phyloP scores from a whole-genome alignment of 1,140 invertebrate species.

The Anastatus disparis region DNA sequence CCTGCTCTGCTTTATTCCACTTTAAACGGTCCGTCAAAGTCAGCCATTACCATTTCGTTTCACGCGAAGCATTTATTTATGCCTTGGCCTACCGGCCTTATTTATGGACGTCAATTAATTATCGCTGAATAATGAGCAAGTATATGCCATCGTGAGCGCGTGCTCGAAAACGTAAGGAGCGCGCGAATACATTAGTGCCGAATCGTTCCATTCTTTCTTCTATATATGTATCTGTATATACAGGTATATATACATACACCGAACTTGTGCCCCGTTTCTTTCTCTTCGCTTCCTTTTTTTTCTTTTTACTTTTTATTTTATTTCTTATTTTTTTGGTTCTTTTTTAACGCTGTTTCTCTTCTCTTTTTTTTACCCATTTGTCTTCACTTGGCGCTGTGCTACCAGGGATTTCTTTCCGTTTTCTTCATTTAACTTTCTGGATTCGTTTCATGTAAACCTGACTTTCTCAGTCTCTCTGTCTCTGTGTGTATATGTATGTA shows the following conservation, averaged over 20 bases:
- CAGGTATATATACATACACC: conserved; percentile 18
- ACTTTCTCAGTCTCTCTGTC: no score
- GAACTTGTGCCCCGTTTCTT: background rate
- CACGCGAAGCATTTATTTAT: conserved; percentile 66
- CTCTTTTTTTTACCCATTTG: no score
- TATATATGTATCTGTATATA: conserved; percentile 3
- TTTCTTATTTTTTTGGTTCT: no score
- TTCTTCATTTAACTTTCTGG: no score
- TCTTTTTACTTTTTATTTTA: no score
- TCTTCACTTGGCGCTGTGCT: no score
- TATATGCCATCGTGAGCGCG: conserved; percentile 50
- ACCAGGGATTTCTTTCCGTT: no score
- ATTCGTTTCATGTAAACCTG: no score
- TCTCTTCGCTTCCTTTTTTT: background rate
- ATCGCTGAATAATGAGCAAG: conserved; percentile 65
- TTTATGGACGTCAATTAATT: conserved; percentile 67
- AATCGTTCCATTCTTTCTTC: conserved; percentile 62
- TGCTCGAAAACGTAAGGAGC: background rate
- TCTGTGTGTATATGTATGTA: no score
- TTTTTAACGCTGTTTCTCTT: no score
- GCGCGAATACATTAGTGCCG: conserved; percentile 61
- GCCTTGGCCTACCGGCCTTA: conserved; percentile 57
- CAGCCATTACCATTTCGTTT: conserved; percentile 65
- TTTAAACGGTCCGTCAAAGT: conserved; percentile 67
- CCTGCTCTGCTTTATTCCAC: conserved; percentile 61